Base-by-base conservation (phyloP, 1,140 invertebrate species). In the Drosophila truncata region DNA sequence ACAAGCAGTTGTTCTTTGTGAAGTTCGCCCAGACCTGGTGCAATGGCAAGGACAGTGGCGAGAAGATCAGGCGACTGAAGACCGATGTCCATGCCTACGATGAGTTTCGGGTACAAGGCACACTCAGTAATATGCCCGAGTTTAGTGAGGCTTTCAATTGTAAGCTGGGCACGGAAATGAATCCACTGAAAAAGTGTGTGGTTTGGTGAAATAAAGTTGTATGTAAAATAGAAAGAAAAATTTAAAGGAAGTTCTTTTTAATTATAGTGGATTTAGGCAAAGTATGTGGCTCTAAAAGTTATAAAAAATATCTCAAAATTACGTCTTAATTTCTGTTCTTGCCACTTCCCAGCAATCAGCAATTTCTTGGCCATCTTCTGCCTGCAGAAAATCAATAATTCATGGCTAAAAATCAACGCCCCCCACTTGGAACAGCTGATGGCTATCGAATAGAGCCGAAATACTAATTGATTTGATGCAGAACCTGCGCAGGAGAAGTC, bases 71-170 rank as follows among this genome's bases (percentile, higher is more conserved):
- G 3, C 75, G 54, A 33, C 69, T 92, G 16, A 79, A 70, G 60
- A 80, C 74, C 1, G 91, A 92, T 64, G 78, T 75, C 1, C 91
- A 92, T 57, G 85, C 91, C 54, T 81, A 94, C 37, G 91, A 94
- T 5, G 94, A 92, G 71, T 95, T 93, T 78, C 93, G 95, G 59
- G 95, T 96, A 0, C 94, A 95, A 57, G 96, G 96, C 11, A 95
- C 95, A 1, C 91, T 96, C 18, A 95, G 95, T 3, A 96, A 96
- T 79, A 94, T 95, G 76, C 83, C 93, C 14, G 95, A 95, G 62
- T 96, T 96, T 90, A 93, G 95, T 10, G 84, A 94, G 75, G 94
- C 95, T 57, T 96, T 95, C 87, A 94, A 94, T 4, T 96, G 96
- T 81, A 93, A 94, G 6, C 65, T 87, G 29, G 94, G 94, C n/a